Evolutionary conservation across 2,797 vertebrate species (phyloP), one percentile per base, ranked within the genome.

Genomic region (Linurgus olivaceus): DNA sequence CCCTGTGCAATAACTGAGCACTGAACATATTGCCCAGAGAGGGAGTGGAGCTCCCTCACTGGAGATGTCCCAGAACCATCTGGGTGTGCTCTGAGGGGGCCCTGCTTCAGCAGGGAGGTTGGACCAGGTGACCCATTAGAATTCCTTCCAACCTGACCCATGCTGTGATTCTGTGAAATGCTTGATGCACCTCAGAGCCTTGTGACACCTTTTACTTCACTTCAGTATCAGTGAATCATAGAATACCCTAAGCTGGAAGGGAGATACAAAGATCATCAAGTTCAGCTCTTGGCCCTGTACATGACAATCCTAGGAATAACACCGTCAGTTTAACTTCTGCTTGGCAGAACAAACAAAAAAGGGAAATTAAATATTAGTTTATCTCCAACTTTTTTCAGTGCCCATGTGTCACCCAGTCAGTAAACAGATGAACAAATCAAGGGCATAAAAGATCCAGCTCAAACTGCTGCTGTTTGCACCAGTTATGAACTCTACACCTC

Each of bases 271-370:
- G 29, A 58, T 24, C 25, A 31, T 47, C 33, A 31, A 19, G 38
- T 58, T 48, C 73, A 71, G 2, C 25, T 47, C 51, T 20, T 71
- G 37, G 20, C 44, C 44, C n/a, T 65, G 45, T 9, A 18, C 7
- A 10, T 24, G 37, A 17, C 33, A 65, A 31, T 26, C 45, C 33
- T 17, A 31, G 26, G 13, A 54, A 26, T 35, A 31, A 51, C 51
- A 35, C 4, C 6, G 1, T 37, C 1, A 3, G 4, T 44, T 65
- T 62, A 28, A 13, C 33, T 50, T 2, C 0, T 48, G 11, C 1
- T n/a, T 70, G 33, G 59, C 35, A 63, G 45, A 55, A 62, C 11
- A 6, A 6, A 57, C 13, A 11, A 28, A 55, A 55, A 82, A 77
- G 17, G 26, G 7, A 21, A 42, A 23, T 70, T 16, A 44, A 38